Conservation (phyloP, 2,888 invertebrate genomes). For the Napeogenes inachia region DNA sequence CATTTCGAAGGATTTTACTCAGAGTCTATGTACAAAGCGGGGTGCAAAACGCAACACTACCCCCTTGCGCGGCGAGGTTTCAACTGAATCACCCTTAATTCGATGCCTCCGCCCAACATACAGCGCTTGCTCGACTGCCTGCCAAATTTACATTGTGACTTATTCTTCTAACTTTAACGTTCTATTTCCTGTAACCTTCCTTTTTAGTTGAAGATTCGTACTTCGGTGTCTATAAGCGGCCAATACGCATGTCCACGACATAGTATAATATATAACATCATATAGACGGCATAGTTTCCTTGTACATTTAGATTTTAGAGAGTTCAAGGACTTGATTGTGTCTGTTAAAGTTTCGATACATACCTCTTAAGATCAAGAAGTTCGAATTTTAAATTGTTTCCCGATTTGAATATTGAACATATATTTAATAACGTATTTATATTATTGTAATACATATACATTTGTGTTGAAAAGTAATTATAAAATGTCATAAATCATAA, state of each 20-base stretch:
- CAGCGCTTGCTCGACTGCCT: conserved; percentile 66
- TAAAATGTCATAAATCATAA: neutral
- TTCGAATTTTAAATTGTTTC: neutral
- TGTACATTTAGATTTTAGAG: conserved; percentile 70
- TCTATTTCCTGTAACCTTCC: conserved; percentile 38
- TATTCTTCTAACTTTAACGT: conserved; percentile 37
- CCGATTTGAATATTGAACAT: neutral
- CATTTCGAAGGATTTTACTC: conserved; percentile 67
- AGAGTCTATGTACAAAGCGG: conserved; percentile 60
- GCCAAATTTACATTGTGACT: conserved; percentile 40
- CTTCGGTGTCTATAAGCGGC: conserved; percentile 68
- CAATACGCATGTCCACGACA: conserved; percentile 76
- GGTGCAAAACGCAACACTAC: conserved; percentile 57
- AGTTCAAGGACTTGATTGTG: conserved; percentile 73
- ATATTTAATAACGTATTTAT: neutral
- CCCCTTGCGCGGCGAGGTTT: conserved; percentile 67
- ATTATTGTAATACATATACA: too few species aligned
- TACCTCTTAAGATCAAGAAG: conserved; percentile 11
- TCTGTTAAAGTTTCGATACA: conserved; percentile 56
- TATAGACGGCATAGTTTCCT: conserved; percentile 72
- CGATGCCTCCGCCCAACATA: conserved; percentile 76
- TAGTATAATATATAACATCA: conserved; percentile 63
- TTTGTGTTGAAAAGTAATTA: neutral
- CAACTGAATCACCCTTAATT: conserved; percentile 74
- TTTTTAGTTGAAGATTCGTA: conserved; percentile 67